A percentile compares a stretch with the other conserved stretches of the same genome.
Evolutionary conservation across 2,888 invertebrate species (phyloP).

Genomic region (Synanthedon vespiformis): DNA sequence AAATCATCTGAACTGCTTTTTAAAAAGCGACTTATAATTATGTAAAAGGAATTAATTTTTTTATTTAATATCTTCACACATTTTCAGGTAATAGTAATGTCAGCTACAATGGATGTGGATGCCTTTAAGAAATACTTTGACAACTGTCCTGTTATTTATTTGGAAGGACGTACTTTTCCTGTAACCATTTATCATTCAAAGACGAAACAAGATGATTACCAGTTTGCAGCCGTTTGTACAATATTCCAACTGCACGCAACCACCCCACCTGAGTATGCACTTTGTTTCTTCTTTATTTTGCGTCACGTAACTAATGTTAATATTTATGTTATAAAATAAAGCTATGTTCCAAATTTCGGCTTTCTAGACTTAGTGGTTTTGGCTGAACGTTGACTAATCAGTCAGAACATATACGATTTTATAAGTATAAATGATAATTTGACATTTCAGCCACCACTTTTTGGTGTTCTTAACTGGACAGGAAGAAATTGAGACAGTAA

Average conservation of each 20-base stretch:
- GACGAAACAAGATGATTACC: slow-evolving; percentile 84
- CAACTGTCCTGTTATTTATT: slow-evolving; percentile 85
- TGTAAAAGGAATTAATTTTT: too few relatives aligned
- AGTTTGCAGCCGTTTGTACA: slow-evolving; percentile 84
- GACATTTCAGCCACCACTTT: slow-evolving; percentile 82
- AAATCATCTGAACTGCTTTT: background rate
- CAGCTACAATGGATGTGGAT: slow-evolving; percentile 97
- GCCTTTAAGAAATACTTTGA: slow-evolving; percentile 92
- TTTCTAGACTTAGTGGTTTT: too few relatives aligned
- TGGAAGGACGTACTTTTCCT: slow-evolving; percentile 90
- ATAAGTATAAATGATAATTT: background rate
- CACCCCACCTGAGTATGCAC: slow-evolving; percentile 78
- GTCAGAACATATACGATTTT: background rate
- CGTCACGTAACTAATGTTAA: too few relatives aligned
- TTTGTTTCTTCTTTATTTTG: background rate
- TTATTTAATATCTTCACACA: too few relatives aligned
- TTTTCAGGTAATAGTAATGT: slow-evolving; percentile 85
- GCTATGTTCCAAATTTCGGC: too few relatives aligned
- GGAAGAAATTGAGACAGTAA: slow-evolving; percentile 94
- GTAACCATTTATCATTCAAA: slow-evolving; percentile 81
- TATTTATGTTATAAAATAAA: too few relatives aligned
- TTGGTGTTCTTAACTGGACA: slow-evolving; percentile 95
- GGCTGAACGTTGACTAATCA: too few relatives aligned
- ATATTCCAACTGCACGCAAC: slow-evolving; percentile 90
- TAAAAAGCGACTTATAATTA: too few relatives aligned